Base-by-base conservation (phyloP, 2,888 invertebrate genomes). In the Anorthoa munda region DNA sequence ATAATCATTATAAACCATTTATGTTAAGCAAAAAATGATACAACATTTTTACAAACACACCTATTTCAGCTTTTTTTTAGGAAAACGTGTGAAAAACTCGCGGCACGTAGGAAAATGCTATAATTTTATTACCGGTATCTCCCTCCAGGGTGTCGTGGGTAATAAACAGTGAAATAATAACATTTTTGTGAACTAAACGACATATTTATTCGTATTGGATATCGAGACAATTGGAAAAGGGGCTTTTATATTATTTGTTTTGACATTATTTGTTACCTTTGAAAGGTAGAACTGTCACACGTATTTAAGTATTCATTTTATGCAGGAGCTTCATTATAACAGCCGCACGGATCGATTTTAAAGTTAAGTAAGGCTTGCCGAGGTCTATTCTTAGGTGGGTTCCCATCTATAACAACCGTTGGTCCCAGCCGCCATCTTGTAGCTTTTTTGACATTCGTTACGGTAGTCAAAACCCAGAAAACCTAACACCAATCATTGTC, bases 141-240 rank as follows among this genome's bases (percentile, higher is more conserved):
- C 70, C 75, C 88, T 65, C 79, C 65, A 2, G 88, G 82, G 88
- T 61, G 74, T 72, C 79, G 84, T 87, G 68, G 70, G 79, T 75
- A 72, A 73, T 72, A 75, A 76, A 79, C 79, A 76, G 73, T 79
- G 81, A 72, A 71, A 80, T 56, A 66, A 65, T 64, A 71, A 69
- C 58, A 26, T 70, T 31, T 31, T 61, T 66, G 48, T 66, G 46
- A 77, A 80, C 68, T 77, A 66, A 77, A 79, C 66, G 48, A 69
- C 69, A 58, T 45, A 73, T 73, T 81, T 73, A 67, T 74, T 58
- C 51, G 65, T 67, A 71, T 67, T 55, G 60, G 60, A 50, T 66
- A 51, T 55, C 56, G 21, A 18, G 0, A 39, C 18, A 53, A 79
- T 21, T 82, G 64, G 45, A 53, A 53, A 51, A 12, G 53, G 21